Base-by-base conservation (phyloP, 64 coral and sea anemone species). In the Platygyra sinensis region DNA sequence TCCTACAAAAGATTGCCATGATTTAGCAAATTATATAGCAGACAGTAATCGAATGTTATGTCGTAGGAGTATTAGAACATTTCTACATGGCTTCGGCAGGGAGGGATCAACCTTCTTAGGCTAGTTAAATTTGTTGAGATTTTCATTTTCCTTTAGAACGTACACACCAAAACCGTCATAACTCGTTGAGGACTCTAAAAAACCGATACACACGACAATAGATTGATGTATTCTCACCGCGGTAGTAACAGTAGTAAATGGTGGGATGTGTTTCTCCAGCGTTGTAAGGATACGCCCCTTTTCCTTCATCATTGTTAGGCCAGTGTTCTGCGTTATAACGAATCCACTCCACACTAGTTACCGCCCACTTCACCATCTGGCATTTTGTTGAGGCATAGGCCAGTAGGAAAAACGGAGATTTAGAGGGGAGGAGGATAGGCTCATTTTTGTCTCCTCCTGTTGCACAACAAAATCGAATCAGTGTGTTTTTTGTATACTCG, bases 341-440 rank as follows among this genome's bases (percentile, higher is more conserved):
- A 27, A 90, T 90, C 52, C 55, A 90, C 57, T 92, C 81, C 36
- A 62, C 4, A 57, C 32, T 92, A 15, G 61, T 60, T 39, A 79
- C 60, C 49, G 79, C 69, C 90, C 90, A 92, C 24, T 92, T 46
- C 12, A 92, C 90, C 83, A 86, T 83, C 24, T 92, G 90, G 32
- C 90, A 92, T 42, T 77, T 75, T 17, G 19, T 2, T 54, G 90
- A 92, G 0, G 63, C 16, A 52, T 86, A 92, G 3, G 90, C 46
- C 19, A 92, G 75, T 60, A 92, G 60, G 27, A 67, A 92, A 72
- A 92, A 92, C 20, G 90, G 67, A 49, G 9, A 28, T 59, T 55
- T 73, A 20, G 80, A 18, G 15, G 89, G 89, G 10, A 82, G 63
- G 19, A 38, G 49, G 7, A 90, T 46, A 24, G 89, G 78, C 19